These are phyloP conservation scores for Nomada lathburiana DNA, from an alignment of 2,888 invertebrate species.

Conservation along the genomic window DNA sequence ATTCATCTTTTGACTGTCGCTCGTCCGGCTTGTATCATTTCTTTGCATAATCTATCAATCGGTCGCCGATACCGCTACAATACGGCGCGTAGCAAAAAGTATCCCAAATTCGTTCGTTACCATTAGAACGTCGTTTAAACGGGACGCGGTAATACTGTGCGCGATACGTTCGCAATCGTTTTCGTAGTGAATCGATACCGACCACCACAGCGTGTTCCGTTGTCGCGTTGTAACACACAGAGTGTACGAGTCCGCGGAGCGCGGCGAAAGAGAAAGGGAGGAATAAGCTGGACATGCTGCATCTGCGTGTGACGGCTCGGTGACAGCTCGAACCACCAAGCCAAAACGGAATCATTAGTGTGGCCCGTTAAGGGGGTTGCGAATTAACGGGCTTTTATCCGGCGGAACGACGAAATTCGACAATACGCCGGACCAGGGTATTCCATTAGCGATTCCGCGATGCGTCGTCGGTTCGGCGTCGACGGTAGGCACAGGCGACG, in stretches of 20 bases:
- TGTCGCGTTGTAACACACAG: conserved; percentile 37
- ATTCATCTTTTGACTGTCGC: too few species aligned
- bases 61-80: not conserved
- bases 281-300: conserved; percentile 65
- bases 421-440: conserved; percentile 78
- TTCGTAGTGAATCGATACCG: conserved; percentile 43
- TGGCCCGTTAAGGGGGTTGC: conserved; percentile 75
- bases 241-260: conserved; percentile 3
- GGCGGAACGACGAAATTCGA: conserved; percentile 74
- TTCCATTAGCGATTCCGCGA: conserved; percentile 81
- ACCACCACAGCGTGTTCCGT: conserved; percentile 21
- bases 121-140: conserved; percentile 10
- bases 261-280: conserved; percentile 44
- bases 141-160: conserved; percentile 13
- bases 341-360: conserved; percentile 76
- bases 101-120: conserved; percentile 11
- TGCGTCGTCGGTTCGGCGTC: conserved; percentile 64
- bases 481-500: conserved; percentile 55
- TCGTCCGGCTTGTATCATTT: too few species aligned
- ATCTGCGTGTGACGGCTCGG: conserved; percentile 72
- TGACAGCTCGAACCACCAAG: conserved; percentile 71
- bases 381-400: conserved; percentile 79
- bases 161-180: conserved; percentile 42
- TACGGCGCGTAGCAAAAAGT: not conserved
- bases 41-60: not conserved